Base-by-base conservation (phyloP, 2,113 vertebrate genomes). In the Austrofundulus limnaeus region DNA sequence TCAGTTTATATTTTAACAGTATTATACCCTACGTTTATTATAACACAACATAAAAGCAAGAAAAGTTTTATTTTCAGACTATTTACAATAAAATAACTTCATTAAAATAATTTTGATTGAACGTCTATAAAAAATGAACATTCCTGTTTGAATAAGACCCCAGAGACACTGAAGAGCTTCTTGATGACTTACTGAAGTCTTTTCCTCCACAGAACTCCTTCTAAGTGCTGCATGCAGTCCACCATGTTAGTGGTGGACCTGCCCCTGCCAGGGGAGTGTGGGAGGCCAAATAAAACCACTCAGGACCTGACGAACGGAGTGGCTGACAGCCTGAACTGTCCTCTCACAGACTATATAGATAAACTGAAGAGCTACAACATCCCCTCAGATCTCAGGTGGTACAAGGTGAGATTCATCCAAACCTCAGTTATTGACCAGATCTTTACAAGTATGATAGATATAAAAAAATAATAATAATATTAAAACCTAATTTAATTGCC, bases 341-440 rank as follows among this genome's bases (percentile, higher is more conserved):
- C 95, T 39, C 72, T 92, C 55, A 67, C 24, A 5, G 51, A 72
- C 5, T 91, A 94, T 61, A 83, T 89, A 48, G 39, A 66, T 38
- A 88, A 90, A 71, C 80, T 91, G 15, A 66, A 82, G 14, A 69
- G 84, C 3, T 89, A 91, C 41, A 65, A 82, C 72, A 52, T 96
- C 62, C 20, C 75, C 0, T 85, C 78, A 49, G 55, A 83, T 63
- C 34, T 96, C 72, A 72, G 75, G 6, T 98, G 95, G 96, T 93
- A 90, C 87, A 96, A 91, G 93, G 96, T 98, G 64, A 80, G 88
- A 81, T n/a, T 19, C 9, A 28, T 12, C n/a, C n/a, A n/a, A n/a
- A n/a, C n/a, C n/a, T n/a, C n/a, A n/a, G n/a, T n/a, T n/a, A n/a
- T n/a, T n/a, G n/a, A n/a, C n/a, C n/a, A n/a, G n/a, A n/a, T n/a